phyloP scores from a whole-genome alignment of 1,140 invertebrate species.

The Antheraea pernyi region DNA sequence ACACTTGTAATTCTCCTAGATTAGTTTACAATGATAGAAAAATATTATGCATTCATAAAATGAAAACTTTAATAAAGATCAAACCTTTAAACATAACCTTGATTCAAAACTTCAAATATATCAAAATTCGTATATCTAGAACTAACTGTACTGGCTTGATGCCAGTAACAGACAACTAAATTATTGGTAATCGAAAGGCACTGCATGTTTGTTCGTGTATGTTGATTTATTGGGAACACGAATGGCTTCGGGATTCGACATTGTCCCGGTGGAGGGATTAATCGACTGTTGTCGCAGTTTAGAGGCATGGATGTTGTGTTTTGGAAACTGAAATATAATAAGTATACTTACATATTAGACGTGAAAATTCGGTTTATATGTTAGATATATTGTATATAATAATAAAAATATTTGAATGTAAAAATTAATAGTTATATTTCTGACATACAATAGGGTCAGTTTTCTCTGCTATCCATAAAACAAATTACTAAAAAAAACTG shows the following conservation, averaged over 20 bases:
- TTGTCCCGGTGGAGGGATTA: neutral
- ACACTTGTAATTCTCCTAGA: no score
- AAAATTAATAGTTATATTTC: no score
- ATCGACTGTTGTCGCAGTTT: neutral
- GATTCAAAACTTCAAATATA: neutral
- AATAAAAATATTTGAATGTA: no score
- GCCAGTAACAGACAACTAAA: constrained; percentile 45
- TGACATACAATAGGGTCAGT: no score
- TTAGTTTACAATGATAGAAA: no score
- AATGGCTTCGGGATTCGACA: neutral
- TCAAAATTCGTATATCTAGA: neutral
- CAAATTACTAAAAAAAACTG: no score
- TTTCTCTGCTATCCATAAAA: no score
- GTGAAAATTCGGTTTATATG: no score
- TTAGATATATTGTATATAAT: no score
- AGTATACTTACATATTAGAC: no score
- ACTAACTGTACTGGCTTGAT: neutral
- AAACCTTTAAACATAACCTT: neutral
- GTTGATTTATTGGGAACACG: constrained; percentile 21
- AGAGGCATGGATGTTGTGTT: neutral
- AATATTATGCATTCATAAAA: no score
- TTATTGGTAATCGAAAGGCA: constrained; percentile 50
- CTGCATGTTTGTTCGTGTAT: constrained; percentile 25
- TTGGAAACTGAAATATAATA: neutral
- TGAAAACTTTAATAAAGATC: neutral